Evolutionary conservation across 1,140 invertebrate species (phyloP).

Genomic region (Odontomachus brunneus): DNA sequence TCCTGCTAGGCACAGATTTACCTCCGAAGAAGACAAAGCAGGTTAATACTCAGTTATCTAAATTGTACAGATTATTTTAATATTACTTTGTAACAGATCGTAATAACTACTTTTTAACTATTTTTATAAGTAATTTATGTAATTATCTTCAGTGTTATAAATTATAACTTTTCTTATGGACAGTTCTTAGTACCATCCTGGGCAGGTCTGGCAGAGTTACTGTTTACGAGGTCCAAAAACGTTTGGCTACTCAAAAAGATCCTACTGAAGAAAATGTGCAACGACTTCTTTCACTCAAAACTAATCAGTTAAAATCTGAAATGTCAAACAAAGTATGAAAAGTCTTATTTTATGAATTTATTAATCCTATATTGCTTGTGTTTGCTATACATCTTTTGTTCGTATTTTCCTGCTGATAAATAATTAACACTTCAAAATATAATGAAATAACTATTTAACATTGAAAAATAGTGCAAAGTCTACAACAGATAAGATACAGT

Average conservation of each 20-base stretch:
- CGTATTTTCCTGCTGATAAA: background rate
- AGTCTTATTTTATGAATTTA: slow-evolving; percentile 2
- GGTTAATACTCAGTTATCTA: slow-evolving; percentile 58
- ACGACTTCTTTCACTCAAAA: slow-evolving; percentile 77
- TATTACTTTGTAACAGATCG: background rate
- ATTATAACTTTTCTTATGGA: background rate
- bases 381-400: background rate
- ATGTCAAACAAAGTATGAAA: slow-evolving; percentile 74
- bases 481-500: no score
- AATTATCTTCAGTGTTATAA: no score
- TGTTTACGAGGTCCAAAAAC: slow-evolving; percentile 76
- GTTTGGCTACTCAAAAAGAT: slow-evolving; percentile 69
- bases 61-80: no score
- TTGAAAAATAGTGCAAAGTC: background rate
- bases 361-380: background rate
- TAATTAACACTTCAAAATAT: background rate
- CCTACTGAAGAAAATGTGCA: slow-evolving; percentile 78
- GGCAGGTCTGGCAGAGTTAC: slow-evolving; percentile 72
- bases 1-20: slow-evolving; percentile 74
- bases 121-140: background rate
- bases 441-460: background rate
- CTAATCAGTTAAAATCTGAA: slow-evolving; percentile 62
- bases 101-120: background rate
- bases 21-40: slow-evolving; percentile 70
- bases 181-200: slow-evolving; percentile 59